Conservation (phyloP, 2,888 invertebrate genomes). For the Mimachlamys varia region DNA sequence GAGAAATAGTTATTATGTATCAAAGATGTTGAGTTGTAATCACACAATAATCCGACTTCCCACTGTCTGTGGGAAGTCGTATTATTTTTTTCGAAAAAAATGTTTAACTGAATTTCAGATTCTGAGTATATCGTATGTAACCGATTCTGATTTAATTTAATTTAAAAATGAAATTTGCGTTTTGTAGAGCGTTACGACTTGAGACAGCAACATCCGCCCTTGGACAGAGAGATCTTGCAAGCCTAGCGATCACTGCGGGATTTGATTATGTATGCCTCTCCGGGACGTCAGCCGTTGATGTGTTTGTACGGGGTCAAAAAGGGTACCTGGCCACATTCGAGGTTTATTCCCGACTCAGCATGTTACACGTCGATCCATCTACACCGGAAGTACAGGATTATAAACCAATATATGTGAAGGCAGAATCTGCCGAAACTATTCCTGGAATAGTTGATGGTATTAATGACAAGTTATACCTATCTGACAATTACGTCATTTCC, state of each 20-base stretch:
- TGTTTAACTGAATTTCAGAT: no score
- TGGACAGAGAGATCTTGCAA: conserved; percentile 37
- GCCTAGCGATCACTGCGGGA: conserved; percentile 58
- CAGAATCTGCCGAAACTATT: conserved; percentile 39
- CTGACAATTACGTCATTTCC: conserved; percentile 46
- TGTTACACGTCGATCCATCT: conserved; percentile 34
- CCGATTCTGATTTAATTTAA: no score
- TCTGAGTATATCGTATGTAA: no score
- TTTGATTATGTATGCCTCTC: conserved; percentile 58
- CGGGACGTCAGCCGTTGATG: conserved; percentile 37
- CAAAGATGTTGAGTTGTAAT: no score
- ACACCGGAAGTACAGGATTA: conserved; percentile 37
- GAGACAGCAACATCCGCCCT: neutral
- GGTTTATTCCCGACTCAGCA: conserved; percentile 26
- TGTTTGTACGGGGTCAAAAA: conserved; percentile 44
- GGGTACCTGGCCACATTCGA: conserved; percentile 37
- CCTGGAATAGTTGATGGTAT: conserved; percentile 49
- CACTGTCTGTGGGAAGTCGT: no score
- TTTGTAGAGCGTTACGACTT: neutral
- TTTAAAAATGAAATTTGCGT: no score
- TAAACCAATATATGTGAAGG: conserved; percentile 34
- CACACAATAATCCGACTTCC: no score
- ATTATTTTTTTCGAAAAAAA: no score
- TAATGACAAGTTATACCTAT: conserved; percentile 42
- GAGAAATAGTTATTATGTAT: no score